phyloP scores from a whole-genome alignment of 2,888 invertebrate genomes.

The Cerastis rubricosa region DNA sequence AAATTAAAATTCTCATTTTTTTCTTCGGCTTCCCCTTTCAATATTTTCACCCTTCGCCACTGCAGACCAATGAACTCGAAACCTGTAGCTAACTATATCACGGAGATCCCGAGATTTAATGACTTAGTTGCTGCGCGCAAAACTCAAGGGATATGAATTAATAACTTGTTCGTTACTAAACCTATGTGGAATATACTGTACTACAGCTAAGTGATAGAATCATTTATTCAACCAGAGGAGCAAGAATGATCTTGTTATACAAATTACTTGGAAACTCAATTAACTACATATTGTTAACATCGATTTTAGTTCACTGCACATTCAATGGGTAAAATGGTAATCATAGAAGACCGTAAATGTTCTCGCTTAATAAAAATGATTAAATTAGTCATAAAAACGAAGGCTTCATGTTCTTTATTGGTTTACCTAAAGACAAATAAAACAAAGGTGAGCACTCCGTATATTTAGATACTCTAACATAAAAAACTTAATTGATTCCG shows the following conservation, averaged over 20 bases:
- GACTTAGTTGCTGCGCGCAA: constrained; percentile 38
- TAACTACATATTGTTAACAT: not conserved
- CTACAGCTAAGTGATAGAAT: constrained; percentile 25
- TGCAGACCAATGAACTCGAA: not conserved
- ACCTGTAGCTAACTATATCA: constrained; percentile 24
- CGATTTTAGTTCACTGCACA: not conserved
- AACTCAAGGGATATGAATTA: constrained; percentile 54
- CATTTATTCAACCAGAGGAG: constrained; percentile 21
- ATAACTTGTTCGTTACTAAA: constrained; percentile 35
- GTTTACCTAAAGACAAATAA: not conserved
- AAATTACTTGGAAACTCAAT: not conserved
- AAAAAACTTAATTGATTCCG: constrained; percentile 1
- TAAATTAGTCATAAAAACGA: not conserved
- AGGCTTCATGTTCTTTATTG: too few species aligned
- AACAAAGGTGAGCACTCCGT: not conserved
- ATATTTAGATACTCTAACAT: not conserved
- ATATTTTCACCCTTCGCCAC: too few species aligned
- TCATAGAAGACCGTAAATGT: not conserved
- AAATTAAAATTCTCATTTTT: too few species aligned
- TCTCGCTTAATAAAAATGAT: not conserved
- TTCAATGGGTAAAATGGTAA: not conserved
- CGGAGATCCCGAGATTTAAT: constrained; percentile 46
- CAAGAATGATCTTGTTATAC: not conserved
- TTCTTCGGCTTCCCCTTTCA: too few species aligned
- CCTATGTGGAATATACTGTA: constrained; percentile 15